These are phyloP conservation scores for Tragelaphus oryx DNA, from an alignment of 2,797 vertebrate species.

Conservation along the genomic window DNA sequence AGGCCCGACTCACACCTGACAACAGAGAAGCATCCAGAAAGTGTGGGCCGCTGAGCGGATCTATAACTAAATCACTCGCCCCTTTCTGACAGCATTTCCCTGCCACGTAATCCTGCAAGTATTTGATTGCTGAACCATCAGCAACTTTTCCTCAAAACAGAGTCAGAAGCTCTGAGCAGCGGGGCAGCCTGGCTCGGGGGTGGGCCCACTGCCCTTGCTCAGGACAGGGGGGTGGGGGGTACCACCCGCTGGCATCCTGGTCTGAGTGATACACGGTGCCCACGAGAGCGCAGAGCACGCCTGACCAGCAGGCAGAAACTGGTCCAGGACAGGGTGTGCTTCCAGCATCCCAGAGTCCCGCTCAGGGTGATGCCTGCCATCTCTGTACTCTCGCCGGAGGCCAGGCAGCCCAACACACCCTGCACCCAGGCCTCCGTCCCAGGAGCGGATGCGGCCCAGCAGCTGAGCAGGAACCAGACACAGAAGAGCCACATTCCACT, in stretches of 20 bases:
- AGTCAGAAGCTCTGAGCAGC: not conserved
- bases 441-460: rapidly evolving
- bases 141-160: not conserved
- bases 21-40: rapidly evolving
- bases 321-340: not conserved
- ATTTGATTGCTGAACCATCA: not conserved
- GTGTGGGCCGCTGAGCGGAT: rapidly evolving
- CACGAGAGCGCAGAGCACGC: not conserved
- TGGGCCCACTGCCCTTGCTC: rapidly evolving
- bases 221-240: rapidly evolving
- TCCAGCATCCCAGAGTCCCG: not conserved
- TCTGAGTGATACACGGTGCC: not conserved
- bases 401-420: rapidly evolving
- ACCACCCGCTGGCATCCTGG: not conserved
- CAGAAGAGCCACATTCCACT: not conserved
- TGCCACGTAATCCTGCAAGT: not conserved
- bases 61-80: rapidly evolving
- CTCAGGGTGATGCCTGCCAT: not conserved
- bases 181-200: not conserved
- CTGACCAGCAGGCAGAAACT: too few species aligned
- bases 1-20: rapidly evolving
- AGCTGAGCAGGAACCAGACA: too few species aligned
- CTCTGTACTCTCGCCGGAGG: rapidly evolving
- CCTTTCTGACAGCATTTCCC: not conserved
- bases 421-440: rapidly evolving